Evolutionary conservation across 53 echinoderm and acorn worm genomes (phyloP), one percentile per base, ranked within the genome.

Genomic region (Crossaster papposus): DNA sequence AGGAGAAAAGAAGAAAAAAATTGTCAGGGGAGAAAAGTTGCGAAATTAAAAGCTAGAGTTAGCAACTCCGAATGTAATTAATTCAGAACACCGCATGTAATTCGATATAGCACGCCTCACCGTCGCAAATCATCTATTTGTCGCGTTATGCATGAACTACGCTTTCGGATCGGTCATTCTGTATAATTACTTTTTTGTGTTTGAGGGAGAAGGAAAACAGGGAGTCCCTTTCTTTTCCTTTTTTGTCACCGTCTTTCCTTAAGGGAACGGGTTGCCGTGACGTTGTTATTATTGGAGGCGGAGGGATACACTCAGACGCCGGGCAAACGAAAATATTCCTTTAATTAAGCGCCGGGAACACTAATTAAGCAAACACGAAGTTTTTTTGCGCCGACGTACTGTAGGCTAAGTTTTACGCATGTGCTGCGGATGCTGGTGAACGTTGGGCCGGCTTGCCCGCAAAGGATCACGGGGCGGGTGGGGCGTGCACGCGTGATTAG

Each of bases 281-380:
- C 87, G 76, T n/a, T 76, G 76, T 72, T 75, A 87, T 87, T 87
- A 87, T 77, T 75, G 75, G 36, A 50, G 62, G 44, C 76, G 36
- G 63, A 37, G 77, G 87, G n/a, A n/a, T n/a, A n/a, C n/a, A 75
- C 52, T 62, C 35, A 74, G 12, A 33, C 87, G n/a, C 37, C 2
- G 55, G 62, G 76, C 35, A 32, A 44, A 44, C 76, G 37, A n/a
- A 54, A 36, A 54, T 22, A 14, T 31, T 31, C 32, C 64, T 76
- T 87, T 87, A 87, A 87, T 87, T 87, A 87, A 87, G 87, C 35
- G n/a, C 52, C 18, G 76, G 32, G 44, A 44, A n/a, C n/a, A 62
- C 37, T 37, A 54, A n/a, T n/a, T n/a, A 63, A 87, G 87, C 76
- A 87, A 87, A 87, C 87, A 87, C 50, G 76, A n/a, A 77, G 75